phyloP scores from a whole-genome alignment of 2,113 vertebrate genomes.

The Pteronura brasiliensis region DNA sequence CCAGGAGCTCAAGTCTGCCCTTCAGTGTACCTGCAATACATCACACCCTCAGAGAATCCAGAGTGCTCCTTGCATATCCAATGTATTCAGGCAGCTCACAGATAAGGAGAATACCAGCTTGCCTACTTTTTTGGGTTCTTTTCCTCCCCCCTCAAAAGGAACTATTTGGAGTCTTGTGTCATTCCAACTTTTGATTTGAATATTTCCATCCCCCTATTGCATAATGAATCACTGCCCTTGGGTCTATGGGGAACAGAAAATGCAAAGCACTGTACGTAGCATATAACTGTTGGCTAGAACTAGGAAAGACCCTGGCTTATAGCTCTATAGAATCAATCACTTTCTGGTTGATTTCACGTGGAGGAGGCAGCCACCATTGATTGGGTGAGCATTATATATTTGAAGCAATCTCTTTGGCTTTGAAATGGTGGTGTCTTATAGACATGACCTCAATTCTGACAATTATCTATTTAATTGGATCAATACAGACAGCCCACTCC shows the following conservation, averaged over 20 bases:
- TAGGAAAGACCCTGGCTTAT: not conserved
- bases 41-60: not conserved
- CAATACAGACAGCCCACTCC: conserved; percentile 74
- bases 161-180: not conserved
- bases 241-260: not conserved
- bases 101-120: not conserved
- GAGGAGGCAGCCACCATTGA: conserved; percentile 37
- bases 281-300: not conserved
- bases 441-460: conserved; percentile 76
- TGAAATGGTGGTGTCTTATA: conserved; percentile 66
- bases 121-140: not conserved
- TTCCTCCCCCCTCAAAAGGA: not conserved
- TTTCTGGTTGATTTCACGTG: conserved; percentile 57
- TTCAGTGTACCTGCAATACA: not conserved
- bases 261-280: conserved; percentile 30
- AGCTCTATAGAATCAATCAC: not conserved
- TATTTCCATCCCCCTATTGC: conserved; percentile 30
- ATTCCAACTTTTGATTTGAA: not conserved
- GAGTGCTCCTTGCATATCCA: too few species aligned
- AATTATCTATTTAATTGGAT: conserved; percentile 79
- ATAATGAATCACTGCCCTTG: not conserved
- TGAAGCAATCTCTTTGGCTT: conserved; percentile 74
- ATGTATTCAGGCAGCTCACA: fast-evolving
- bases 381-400: conserved; percentile 49
- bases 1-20: too few species aligned